Percentiles rank a stretch among this genome's conserved stretches.
These are phyloP conservation scores for Limanda limanda DNA, from an alignment of 2,113 vertebrate species.

Conservation along the genomic window DNA sequence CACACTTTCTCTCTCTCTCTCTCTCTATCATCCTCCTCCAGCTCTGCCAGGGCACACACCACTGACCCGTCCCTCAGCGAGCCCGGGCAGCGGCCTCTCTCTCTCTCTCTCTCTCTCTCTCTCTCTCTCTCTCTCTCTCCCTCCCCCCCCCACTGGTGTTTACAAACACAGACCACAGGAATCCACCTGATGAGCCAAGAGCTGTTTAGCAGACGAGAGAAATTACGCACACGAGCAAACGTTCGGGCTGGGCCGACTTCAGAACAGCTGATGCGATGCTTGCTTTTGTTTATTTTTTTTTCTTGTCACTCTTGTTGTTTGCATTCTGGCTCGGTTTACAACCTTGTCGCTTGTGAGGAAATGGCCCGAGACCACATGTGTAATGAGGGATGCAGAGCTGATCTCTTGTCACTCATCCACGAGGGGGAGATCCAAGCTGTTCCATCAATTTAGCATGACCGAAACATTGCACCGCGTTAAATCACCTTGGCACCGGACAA, in stretches of 20 bases:
- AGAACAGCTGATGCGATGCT: constrained; percentile 18
- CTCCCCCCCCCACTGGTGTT: constrained; percentile 57
- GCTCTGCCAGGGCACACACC: constrained; percentile 34
- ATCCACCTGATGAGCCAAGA: constrained; percentile 67
- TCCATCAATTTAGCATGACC: constrained; percentile 60
- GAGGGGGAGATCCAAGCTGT: constrained; percentile 34
- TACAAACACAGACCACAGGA: constrained; percentile 74
- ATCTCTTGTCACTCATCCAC: constrained; percentile 45
- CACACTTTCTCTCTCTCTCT: constrained; percentile 3
- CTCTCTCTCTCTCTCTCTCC: constrained; percentile 44
- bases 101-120: constrained; percentile 42
- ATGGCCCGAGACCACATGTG: constrained; percentile 33
- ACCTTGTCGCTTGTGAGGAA: constrained; percentile 43
- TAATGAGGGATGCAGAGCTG: constrained; percentile 55
- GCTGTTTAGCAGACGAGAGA: not conserved
- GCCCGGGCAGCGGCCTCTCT: constrained; percentile 35
- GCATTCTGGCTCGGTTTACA: constrained; percentile 25
- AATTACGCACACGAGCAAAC: not conserved
- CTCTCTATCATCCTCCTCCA: not conserved
- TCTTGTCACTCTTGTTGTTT: constrained; percentile 8
- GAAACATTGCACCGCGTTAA: constrained; percentile 46
- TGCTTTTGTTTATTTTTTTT: constrained; percentile 17
- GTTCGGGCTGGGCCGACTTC: constrained; percentile 8
- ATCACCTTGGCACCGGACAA: constrained; percentile 61
- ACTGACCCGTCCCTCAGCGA: constrained; percentile 30